Percentiles rank a stretch among this genome's conserved stretches.
These are phyloP conservation scores for Bimastos eiseni DNA, from an alignment of 2,888 invertebrate species.

Conservation along the genomic window DNA sequence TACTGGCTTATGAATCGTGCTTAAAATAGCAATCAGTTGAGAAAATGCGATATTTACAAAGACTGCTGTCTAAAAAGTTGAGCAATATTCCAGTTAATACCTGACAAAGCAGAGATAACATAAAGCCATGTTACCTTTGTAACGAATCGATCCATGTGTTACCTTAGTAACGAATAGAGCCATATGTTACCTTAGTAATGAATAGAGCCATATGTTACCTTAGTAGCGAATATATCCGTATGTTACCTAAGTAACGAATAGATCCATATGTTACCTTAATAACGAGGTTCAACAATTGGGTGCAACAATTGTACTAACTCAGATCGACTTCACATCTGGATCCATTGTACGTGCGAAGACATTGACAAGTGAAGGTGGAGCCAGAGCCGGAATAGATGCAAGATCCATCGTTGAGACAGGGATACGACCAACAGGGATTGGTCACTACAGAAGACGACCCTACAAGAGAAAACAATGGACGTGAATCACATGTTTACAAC, in stretches of 20 bases:
- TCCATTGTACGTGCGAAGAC: not conserved
- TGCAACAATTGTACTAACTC: not conserved
- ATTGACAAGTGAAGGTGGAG: not conserved
- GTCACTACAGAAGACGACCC: not conserved
- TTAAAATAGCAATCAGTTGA: too few relatives aligned
- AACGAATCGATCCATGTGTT: too few relatives aligned
- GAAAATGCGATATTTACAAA: not conserved
- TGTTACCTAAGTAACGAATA: too few relatives aligned
- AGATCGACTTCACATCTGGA: not conserved
- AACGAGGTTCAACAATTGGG: not conserved
- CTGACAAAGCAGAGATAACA: too few relatives aligned
- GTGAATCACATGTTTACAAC: not conserved
- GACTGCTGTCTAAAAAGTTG: not conserved
- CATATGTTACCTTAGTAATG: too few relatives aligned
- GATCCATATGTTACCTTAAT: not conserved
- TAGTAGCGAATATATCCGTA: too few relatives aligned
- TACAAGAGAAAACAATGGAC: not conserved
- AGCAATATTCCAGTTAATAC: not conserved
- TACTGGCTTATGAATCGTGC: not conserved
- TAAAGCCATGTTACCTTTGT: too few relatives aligned
- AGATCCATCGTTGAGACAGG: not conserved
- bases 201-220: too few relatives aligned
- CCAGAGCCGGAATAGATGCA: not conserved
- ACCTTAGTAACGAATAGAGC: too few relatives aligned
- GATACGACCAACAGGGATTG: constrained; percentile 19